Evolutionary conservation across 2,888 invertebrate species (phyloP).

Genomic region (Acheta domesticus): DNA sequence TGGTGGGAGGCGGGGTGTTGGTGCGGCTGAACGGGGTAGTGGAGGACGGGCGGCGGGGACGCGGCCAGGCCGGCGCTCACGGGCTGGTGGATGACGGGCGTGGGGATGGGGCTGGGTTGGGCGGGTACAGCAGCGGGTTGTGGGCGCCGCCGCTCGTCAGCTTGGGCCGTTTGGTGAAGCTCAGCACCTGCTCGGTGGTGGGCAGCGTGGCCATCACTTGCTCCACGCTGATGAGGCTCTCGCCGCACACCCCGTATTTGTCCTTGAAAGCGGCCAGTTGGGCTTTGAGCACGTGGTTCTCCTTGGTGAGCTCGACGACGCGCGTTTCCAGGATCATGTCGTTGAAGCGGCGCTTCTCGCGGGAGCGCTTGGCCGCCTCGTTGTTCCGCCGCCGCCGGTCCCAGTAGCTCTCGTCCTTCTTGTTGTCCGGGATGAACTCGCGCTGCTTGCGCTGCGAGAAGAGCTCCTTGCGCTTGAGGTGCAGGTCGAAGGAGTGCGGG

Average conservation of each 20-base stretch:
- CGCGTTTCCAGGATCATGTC: slow-evolving; percentile 95
- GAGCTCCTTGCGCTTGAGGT: slow-evolving; percentile 63
- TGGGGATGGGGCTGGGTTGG: slow-evolving; percentile 49
- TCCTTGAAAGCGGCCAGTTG: slow-evolving; percentile 90
- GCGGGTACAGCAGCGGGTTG: slow-evolving; percentile 52
- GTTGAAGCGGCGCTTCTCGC: slow-evolving; percentile 94
- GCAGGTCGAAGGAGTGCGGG: slow-evolving; percentile 53
- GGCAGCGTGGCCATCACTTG: slow-evolving; percentile 84
- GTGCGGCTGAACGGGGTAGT: slow-evolving; percentile 40
- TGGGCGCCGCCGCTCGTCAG: slow-evolving; percentile 46
- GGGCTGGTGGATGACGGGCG: slow-evolving; percentile 60
- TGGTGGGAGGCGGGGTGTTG: slow-evolving; percentile 43
- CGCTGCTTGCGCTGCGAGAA: slow-evolving; percentile 90
- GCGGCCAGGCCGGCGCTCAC: slow-evolving; percentile 48
- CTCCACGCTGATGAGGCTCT: slow-evolving; percentile 80
- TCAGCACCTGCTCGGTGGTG: slow-evolving; percentile 78
- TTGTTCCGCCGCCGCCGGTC: slow-evolving; percentile 93
- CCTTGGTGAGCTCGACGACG: slow-evolving; percentile 90
- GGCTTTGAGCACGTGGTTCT: slow-evolving; percentile 90
- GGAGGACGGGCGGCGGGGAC: slow-evolving; percentile 39
- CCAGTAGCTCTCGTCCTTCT: slow-evolving; percentile 97
- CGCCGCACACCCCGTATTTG: slow-evolving; percentile 86
- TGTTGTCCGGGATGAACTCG: slow-evolving; percentile 94
- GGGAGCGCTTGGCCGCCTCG: slow-evolving; percentile 92
- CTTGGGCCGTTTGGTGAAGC: slow-evolving; percentile 71